phyloP scores from a whole-genome alignment of 2,113 vertebrate species.

The Pithys albifrons region DNA sequence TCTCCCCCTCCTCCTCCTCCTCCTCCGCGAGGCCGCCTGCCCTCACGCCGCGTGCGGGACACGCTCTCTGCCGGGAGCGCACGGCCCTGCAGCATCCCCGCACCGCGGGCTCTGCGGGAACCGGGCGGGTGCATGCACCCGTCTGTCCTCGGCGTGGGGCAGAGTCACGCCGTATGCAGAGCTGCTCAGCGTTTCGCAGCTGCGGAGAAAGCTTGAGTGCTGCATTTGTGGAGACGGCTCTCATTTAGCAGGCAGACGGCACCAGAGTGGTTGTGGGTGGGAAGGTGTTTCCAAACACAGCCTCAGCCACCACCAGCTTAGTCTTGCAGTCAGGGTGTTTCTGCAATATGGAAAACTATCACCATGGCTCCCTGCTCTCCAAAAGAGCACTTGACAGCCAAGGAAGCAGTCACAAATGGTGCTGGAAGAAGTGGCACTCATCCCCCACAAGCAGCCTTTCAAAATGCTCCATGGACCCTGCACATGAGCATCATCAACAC shows the following conservation, averaged over 20 bases:
- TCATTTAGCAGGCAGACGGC: background rate
- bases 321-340: constrained; percentile 36
- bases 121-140: fast-evolving
- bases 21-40: background rate
- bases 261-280: constrained; percentile 46
- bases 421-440: background rate
- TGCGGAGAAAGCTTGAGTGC: background rate
- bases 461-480: background rate
- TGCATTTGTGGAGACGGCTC: background rate
- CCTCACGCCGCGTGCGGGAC: background rate
- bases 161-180: fast-evolving
- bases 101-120: background rate
- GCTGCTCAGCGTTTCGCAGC: background rate
- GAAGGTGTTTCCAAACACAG: constrained; percentile 41
- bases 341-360: background rate
- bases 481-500: fast-evolving
- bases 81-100: background rate
- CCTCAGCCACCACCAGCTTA: constrained; percentile 12
- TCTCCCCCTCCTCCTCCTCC: background rate
- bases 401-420: background rate
- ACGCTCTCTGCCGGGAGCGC: constrained; percentile 36
- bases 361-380: background rate
- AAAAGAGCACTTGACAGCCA: background rate
- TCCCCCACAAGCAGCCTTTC: background rate
- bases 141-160: fast-evolving